Percentiles rank a stretch among this genome's conserved stretches.
Conservation (phyloP, 2,113 vertebrate species). For the Lepisosteus oculatus region DNA sequence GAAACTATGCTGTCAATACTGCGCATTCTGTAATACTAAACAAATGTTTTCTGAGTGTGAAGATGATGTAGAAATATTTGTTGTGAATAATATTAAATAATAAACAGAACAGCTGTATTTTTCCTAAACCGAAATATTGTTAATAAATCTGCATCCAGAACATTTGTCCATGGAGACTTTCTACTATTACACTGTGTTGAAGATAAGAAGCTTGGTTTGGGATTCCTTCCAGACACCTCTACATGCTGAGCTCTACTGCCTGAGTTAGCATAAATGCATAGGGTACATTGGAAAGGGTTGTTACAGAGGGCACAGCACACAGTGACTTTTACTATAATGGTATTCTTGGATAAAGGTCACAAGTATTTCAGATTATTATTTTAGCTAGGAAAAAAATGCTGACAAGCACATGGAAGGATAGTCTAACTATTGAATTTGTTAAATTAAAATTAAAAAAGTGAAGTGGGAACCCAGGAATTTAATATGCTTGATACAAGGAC, state of each 20-base stretch:
- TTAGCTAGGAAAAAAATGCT: background rate
- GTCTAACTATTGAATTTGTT: no score
- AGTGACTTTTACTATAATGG: conserved; percentile 8
- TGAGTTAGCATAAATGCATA: conserved; percentile 1
- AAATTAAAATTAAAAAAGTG: no score
- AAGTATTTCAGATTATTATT: conserved; percentile 1
- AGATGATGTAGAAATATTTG: no score
- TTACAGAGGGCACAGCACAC: background rate
- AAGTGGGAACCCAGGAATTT: no score
- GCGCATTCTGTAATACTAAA: no score
- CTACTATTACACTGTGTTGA: background rate
- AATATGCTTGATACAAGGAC: no score
- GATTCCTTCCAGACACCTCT: conserved; percentile 12
- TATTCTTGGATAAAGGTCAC: conserved; percentile 1
- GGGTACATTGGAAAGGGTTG: background rate
- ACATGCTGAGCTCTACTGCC: background rate
- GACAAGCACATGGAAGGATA: background rate
- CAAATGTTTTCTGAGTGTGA: no score
- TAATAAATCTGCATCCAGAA: background rate
- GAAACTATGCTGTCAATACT: no score
- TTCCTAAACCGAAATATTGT: no score
- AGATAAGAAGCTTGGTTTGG: conserved; percentile 5
- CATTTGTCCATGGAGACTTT: conserved; percentile 16
- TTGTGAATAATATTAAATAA: no score
- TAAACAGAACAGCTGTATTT: no score